These are phyloP conservation scores for Ciconia boyciana DNA, from an alignment of 2,113 vertebrate species.

Conservation along the genomic window DNA sequence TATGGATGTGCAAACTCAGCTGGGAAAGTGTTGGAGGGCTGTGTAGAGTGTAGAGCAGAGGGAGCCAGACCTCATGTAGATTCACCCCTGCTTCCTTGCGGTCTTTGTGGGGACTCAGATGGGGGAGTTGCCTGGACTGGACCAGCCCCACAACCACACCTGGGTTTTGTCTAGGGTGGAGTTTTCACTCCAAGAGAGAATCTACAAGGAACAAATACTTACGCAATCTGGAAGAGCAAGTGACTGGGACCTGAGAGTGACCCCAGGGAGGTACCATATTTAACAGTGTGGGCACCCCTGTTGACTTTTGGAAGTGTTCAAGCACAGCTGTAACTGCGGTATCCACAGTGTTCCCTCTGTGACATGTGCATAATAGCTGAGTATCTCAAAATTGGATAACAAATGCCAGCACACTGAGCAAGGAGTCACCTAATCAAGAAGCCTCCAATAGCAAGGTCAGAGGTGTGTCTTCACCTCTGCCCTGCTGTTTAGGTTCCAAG, in stretches of 20 bases:
- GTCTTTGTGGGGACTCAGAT: not conserved
- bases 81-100: not conserved
- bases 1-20: not conserved
- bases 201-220: not conserved
- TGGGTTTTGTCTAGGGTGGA: not conserved
- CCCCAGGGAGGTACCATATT: not conserved
- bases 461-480: not conserved
- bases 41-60: not conserved
- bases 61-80: fast-evolving
- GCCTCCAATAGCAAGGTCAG: not conserved
- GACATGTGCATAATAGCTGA: not conserved
- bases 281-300: not conserved
- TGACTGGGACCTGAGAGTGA: not conserved
- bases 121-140: not conserved
- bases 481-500: not conserved
- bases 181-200: not conserved
- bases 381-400: not conserved
- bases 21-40: not conserved
- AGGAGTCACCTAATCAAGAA: not conserved
- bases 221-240: not conserved
- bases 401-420: not conserved
- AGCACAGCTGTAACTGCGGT: not conserved
- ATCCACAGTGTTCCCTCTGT: not conserved
- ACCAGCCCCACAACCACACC: not conserved
- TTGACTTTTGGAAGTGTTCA: not conserved